Evolutionary conservation across 2,797 vertebrate species (phyloP).

Genomic region (Bradypus variegatus): DNA sequence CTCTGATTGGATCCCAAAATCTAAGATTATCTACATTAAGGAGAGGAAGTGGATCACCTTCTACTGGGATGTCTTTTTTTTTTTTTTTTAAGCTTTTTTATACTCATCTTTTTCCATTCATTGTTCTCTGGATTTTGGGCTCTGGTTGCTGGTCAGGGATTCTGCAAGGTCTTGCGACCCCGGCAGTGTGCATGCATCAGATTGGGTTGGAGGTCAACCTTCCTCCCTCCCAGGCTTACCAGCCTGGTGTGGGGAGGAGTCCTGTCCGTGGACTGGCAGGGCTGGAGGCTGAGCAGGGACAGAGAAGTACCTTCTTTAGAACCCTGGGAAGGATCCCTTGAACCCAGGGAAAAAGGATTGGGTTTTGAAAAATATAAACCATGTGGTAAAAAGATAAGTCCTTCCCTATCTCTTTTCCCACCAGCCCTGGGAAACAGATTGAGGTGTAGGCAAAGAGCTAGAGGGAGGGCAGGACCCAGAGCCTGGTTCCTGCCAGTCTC

Average conservation of each 20-base stretch:
- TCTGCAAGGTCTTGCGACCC: background rate
- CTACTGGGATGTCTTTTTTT: background rate
- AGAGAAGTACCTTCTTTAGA: background rate
- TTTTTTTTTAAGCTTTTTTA: background rate
- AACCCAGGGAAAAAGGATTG: background rate
- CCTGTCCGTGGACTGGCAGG: background rate
- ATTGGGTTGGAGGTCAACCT: background rate
- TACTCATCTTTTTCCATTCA: background rate
- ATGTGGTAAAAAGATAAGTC: background rate
- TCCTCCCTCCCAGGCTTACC: background rate
- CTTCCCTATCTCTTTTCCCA: background rate
- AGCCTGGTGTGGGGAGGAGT: background rate
- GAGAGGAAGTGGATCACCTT: background rate
- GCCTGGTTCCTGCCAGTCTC: background rate
- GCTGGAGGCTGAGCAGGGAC: background rate
- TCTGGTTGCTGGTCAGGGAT: background rate
- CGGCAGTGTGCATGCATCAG: background rate
- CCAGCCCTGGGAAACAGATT: background rate
- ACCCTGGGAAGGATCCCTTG: background rate
- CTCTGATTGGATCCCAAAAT: background rate
- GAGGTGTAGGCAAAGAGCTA: background rate
- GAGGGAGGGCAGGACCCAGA: background rate
- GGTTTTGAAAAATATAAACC: slow-evolving; percentile 13
- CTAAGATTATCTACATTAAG: background rate
- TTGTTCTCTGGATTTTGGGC: background rate